phyloP scores from a whole-genome alignment of 2,888 invertebrate genomes.

The Atethmia centrago region DNA sequence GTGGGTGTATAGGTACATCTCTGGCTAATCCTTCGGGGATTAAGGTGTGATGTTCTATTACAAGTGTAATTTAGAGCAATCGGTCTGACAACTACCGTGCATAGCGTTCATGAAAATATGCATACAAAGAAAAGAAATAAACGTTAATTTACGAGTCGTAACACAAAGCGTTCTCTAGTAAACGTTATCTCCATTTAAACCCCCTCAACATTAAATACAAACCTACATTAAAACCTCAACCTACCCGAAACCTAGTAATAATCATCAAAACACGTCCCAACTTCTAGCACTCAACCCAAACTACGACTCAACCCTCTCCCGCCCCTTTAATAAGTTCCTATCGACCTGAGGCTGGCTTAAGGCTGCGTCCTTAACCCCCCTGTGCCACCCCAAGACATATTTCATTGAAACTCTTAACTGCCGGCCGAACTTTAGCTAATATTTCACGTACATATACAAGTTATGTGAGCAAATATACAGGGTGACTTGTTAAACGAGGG shows the following conservation, averaged over 20 bases:
- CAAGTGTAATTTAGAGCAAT: not conserved
- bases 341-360: constrained; percentile 83
- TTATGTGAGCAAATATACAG: constrained; percentile 72
- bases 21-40: too few relatives aligned
- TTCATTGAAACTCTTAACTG: constrained; percentile 88
- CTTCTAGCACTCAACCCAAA: constrained; percentile 48
- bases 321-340: constrained; percentile 84
- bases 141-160: not conserved
- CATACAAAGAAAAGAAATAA: not conserved
- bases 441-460: constrained; percentile 88
- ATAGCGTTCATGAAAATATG: not conserved
- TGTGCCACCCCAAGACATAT: constrained; percentile 87
- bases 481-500: constrained; percentile 13
- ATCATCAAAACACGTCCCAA: constrained; percentile 44
- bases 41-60: too few relatives aligned
- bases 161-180: not conserved
- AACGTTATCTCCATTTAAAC: constrained; percentile 29
- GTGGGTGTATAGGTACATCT: too few relatives aligned
- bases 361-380: constrained; percentile 83
- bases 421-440: constrained; percentile 85
- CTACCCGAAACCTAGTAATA: constrained; percentile 27
- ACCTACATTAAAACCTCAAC: constrained; percentile 31
- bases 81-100: not conserved
- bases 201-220: constrained; percentile 21
- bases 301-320: constrained; percentile 58